Evolutionary conservation across 2,113 vertebrate genomes (phyloP).

Genomic region (Percopsis transmontana): DNA sequence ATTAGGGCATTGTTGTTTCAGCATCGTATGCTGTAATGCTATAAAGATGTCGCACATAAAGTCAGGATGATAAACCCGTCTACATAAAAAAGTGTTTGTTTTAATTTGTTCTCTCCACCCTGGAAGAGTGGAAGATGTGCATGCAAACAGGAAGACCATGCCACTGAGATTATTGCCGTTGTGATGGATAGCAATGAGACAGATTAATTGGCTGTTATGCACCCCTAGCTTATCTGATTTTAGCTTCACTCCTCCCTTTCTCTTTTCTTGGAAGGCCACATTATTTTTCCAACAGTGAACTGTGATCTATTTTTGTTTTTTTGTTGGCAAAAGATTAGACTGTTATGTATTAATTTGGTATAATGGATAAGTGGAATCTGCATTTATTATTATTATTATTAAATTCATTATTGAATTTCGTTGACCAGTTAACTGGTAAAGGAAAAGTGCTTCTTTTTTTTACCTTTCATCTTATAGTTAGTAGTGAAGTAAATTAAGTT

Average conservation of each 20-base stretch:
- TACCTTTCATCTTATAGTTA: no score
- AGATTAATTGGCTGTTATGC: constrained; percentile 70
- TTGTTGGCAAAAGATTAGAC: constrained; percentile 44
- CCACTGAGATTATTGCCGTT: constrained; percentile 51
- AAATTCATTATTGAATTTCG: no score
- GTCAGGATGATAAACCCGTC: neutral
- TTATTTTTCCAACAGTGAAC: constrained; percentile 63
- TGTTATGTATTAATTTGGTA: constrained; percentile 33
- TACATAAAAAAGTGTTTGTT: neutral
- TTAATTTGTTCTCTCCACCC: constrained; percentile 29
- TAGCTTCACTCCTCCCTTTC: constrained; percentile 65
- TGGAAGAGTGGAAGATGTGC: constrained; percentile 12
- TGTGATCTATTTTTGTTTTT: constrained; percentile 68
- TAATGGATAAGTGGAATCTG: constrained; percentile 25
- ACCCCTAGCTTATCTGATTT: constrained; percentile 73
- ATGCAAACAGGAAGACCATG: constrained; percentile 44
- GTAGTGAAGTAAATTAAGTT: no score
- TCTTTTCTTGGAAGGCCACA: constrained; percentile 64
- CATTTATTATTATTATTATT: neutral
- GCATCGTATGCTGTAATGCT: neutral
- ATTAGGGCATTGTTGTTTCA: neutral
- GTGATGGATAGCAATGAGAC: constrained; percentile 72
- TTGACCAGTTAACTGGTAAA: no score
- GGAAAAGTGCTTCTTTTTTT: no score
- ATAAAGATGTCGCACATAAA: neutral